These are phyloP conservation scores for Actenoides lindsayi DNA, from an alignment of 2,113 vertebrate genomes.

Conservation along the genomic window DNA sequence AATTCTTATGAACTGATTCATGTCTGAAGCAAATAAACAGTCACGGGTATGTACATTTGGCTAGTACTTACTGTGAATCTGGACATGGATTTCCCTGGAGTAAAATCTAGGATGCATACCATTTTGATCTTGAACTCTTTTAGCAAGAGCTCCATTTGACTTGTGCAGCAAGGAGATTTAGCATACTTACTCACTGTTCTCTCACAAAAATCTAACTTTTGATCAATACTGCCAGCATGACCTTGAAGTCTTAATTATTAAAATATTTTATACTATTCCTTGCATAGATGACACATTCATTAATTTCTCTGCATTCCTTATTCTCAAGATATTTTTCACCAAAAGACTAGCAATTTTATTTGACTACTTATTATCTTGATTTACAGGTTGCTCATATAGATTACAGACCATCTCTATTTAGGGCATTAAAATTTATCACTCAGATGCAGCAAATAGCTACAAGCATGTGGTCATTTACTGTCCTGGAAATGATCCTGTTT, in stretches of 20 bases:
- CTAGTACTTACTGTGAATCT: neutral
- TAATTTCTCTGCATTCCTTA: constrained; percentile 32
- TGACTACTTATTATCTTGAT: constrained; percentile 36
- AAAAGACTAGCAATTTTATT: constrained; percentile 1
- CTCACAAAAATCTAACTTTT: neutral
- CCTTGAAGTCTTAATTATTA: constrained; percentile 53
- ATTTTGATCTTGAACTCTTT: neutral
- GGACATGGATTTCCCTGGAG: neutral
- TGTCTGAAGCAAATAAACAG: neutral
- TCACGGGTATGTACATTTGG: neutral
- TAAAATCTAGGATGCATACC: neutral
- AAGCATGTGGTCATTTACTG: constrained; percentile 5
- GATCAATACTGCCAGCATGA: constrained; percentile 18
- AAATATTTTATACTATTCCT: constrained; percentile 42
- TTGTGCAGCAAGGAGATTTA: neutral
- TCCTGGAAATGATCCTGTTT: constrained; percentile 26
- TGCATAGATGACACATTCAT: neutral
- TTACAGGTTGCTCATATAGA: constrained; percentile 21
- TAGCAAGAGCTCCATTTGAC: neutral
- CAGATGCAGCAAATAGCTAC: constrained; percentile 1
- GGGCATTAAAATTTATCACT: constrained; percentile 42
- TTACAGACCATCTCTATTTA: constrained; percentile 11
- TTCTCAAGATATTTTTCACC: constrained; percentile 2
- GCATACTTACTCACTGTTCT: neutral
- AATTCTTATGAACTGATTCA: neutral